Conservation (phyloP, 2,888 invertebrate species). For the Eupithecia abbreviata region DNA sequence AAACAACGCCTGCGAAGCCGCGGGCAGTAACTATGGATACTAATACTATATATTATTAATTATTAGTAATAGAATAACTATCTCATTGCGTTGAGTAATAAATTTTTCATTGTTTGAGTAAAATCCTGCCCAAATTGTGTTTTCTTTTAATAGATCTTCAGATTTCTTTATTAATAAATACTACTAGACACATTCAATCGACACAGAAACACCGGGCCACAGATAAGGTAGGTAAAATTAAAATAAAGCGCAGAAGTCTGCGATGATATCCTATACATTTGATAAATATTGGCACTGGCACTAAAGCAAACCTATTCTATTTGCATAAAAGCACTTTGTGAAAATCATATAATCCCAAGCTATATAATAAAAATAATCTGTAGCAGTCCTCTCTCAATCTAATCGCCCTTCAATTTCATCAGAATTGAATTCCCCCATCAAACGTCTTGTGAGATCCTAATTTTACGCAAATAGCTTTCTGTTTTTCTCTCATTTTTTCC, state of each 20-base stretch:
- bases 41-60: too few relatives aligned
- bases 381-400: conserved; percentile 59
- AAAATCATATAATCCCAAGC: conserved; percentile 9
- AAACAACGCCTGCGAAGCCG: too few relatives aligned
- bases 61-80: too few relatives aligned
- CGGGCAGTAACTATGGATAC: too few relatives aligned
- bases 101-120: too few relatives aligned
- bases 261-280: neutral
- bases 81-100: too few relatives aligned
- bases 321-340: neutral
- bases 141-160: too few relatives aligned
- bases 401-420: conserved; percentile 70
- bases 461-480: conserved; percentile 68
- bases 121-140: too few relatives aligned
- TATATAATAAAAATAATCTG: conserved; percentile 26
- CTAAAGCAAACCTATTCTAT: neutral
- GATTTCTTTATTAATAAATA: too few relatives aligned
- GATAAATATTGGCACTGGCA: neutral
- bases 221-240: too few relatives aligned
- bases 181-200: too few relatives aligned
- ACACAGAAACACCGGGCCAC: too few relatives aligned
- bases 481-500: conserved; percentile 47
- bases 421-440: conserved; percentile 73
- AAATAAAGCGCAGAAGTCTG: neutral
- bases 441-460: conserved; percentile 72